phyloP scores from a whole-genome alignment of 2,797 vertebrate genomes.

The Lateolabrax maculatus region DNA sequence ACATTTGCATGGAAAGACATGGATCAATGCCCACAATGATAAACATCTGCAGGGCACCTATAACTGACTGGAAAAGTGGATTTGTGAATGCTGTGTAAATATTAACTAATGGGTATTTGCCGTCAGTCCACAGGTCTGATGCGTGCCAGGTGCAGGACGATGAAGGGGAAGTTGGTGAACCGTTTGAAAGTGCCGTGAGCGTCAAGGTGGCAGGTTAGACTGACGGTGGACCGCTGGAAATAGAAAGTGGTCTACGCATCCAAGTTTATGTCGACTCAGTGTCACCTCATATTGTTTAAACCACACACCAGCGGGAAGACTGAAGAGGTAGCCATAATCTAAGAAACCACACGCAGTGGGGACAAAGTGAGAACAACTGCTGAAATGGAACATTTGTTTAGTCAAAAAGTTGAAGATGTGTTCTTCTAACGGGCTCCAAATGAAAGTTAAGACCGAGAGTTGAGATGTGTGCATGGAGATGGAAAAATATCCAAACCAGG shows the following conservation, averaged over 20 bases:
- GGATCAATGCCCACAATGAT: constrained; percentile 79
- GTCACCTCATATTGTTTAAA: constrained; percentile 32
- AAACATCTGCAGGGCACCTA: constrained; percentile 74
- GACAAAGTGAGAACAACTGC: not conserved
- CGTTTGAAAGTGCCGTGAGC: constrained; percentile 43
- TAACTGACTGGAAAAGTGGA: constrained; percentile 69
- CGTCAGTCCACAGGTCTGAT: constrained; percentile 63
- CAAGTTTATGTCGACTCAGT: constrained; percentile 10
- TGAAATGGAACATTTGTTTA: not conserved
- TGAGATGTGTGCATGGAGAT: not conserved
- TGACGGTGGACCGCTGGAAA: constrained; percentile 39
- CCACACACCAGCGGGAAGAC: not conserved
- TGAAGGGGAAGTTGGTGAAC: constrained; percentile 54
- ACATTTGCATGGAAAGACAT: constrained; percentile 75
- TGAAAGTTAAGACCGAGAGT: not conserved
- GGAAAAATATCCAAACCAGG: not conserved
- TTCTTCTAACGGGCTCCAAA: not conserved
- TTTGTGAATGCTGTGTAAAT: constrained; percentile 75
- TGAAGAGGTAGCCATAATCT: constrained; percentile 31
- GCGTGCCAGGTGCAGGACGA: constrained; percentile 69
- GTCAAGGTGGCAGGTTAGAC: constrained; percentile 20
- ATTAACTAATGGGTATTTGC: constrained; percentile 76
- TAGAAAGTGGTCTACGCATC: constrained; percentile 34
- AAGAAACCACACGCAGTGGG: constrained; percentile 21
- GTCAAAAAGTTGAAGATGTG: not conserved